Conservation (phyloP, 1,140 invertebrate species). For the Drosophila santomea region DNA sequence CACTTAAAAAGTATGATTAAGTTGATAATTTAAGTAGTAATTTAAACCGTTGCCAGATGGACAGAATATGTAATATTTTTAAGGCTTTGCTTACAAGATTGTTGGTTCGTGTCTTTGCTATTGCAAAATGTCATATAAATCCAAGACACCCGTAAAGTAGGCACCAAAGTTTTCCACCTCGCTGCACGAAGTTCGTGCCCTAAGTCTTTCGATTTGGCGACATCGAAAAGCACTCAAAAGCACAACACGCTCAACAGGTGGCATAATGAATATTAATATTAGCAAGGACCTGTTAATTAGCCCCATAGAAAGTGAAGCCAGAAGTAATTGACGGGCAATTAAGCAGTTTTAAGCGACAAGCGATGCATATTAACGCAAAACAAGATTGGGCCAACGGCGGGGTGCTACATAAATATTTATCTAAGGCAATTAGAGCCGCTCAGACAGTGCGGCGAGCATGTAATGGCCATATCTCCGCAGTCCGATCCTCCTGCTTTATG, state of each 20-base stretch:
- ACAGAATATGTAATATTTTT: background rate
- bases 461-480: slow-evolving; percentile 15
- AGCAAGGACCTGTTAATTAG: slow-evolving; percentile 36
- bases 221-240: slow-evolving; percentile 3
- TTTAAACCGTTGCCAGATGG: background rate
- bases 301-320: slow-evolving; percentile 52
- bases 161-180: background rate
- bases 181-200: slow-evolving; percentile 45
- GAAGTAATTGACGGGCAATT: slow-evolving; percentile 27
- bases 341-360: slow-evolving; percentile 34
- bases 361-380: slow-evolving; percentile 55
- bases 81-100: background rate
- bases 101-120: background rate
- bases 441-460: slow-evolving; percentile 28
- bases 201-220: slow-evolving; percentile 55
- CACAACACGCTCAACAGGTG: background rate
- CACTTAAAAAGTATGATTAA: too few relatives aligned
- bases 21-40: background rate
- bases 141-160: slow-evolving; percentile 13
- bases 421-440: slow-evolving; percentile 45
- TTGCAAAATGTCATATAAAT: background rate
- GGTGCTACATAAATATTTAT: slow-evolving; percentile 69
- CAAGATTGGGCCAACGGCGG: slow-evolving; percentile 12
- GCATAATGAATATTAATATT: slow-evolving; percentile 14
- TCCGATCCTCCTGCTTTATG: background rate